phyloP scores from a whole-genome alignment of 2,113 vertebrate species.

The Antennarius striatus region DNA sequence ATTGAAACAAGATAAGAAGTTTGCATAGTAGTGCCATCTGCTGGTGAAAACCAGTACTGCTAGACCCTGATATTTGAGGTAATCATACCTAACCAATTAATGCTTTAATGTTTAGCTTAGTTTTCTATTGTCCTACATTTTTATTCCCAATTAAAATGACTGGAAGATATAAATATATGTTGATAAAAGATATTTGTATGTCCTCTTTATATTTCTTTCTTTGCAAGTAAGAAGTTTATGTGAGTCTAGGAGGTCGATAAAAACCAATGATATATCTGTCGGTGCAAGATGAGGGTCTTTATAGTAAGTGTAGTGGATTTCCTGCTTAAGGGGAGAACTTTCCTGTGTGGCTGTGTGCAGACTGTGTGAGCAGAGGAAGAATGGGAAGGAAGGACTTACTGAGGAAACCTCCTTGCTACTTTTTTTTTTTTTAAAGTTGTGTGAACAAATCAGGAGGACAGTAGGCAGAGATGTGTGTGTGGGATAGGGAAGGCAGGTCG shows the following conservation, averaged over 20 bases:
- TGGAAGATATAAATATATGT: too few species aligned
- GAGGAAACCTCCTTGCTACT: slow-evolving; percentile 50
- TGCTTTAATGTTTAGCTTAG: not conserved
- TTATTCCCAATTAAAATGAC: too few species aligned
- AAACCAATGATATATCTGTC: not conserved
- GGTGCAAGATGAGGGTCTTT: not conserved
- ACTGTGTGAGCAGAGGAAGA: not conserved
- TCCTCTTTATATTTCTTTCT: too few species aligned
- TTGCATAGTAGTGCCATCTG: slow-evolving; percentile 1
- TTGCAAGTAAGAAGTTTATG: too few species aligned
- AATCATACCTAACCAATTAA: not conserved
- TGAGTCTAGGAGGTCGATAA: not conserved
- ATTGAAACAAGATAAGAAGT: not conserved
- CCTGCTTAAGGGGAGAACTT: slow-evolving; percentile 27
- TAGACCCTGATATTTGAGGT: too few species aligned
- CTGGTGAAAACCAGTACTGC: not conserved
- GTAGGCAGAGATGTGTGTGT: slow-evolving; percentile 6
- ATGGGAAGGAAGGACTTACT: slow-evolving; percentile 44
- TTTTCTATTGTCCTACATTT: not conserved
- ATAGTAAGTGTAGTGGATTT: slow-evolving; percentile 25
- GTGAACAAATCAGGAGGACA: slow-evolving; percentile 20
- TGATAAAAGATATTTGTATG: too few species aligned
- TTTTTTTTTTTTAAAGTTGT: slow-evolving; percentile 52
- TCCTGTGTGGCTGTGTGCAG: slow-evolving; percentile 20
- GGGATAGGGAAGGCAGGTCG: slow-evolving; percentile 50